phyloP scores from a whole-genome alignment of 1,140 invertebrate genomes.

The Hycleus cichorii region DNA sequence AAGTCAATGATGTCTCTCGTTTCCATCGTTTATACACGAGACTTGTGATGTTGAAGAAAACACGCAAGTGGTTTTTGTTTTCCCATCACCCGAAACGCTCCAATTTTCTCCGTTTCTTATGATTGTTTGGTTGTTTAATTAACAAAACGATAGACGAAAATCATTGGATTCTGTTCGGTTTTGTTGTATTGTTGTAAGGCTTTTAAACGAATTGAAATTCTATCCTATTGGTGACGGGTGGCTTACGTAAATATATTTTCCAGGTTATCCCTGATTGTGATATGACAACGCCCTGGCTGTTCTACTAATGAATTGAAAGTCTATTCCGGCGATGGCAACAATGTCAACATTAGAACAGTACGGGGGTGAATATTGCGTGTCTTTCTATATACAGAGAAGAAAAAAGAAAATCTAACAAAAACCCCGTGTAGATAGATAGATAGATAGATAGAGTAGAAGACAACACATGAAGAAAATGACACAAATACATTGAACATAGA shows the following conservation, averaged over 20 bases:
- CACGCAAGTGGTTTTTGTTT: no score
- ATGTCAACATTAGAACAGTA: slow-evolving; percentile 33
- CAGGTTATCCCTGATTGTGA: slow-evolving; percentile 29
- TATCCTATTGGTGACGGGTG: slow-evolving; percentile 9
- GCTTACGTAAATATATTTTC: slow-evolving; percentile 33
- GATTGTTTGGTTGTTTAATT: no score
- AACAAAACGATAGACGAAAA: no score
- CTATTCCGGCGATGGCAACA: slow-evolving; percentile 35
- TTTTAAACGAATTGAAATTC: slow-evolving; percentile 32
- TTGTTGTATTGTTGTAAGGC: background rate
- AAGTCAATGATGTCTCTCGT: no score
- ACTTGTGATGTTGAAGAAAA: no score
- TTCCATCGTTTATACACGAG: no score
- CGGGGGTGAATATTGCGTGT: slow-evolving; percentile 3
- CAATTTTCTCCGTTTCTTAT: no score
- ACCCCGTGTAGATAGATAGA: no score
- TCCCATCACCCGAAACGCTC: no score
- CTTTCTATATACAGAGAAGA: background rate
- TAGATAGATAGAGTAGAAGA: no score
- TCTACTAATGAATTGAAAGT: slow-evolving; percentile 39
- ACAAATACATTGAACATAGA: slow-evolving; percentile 19
- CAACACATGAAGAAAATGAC: no score
- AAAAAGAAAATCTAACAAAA: background rate
- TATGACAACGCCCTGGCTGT: slow-evolving; percentile 17
- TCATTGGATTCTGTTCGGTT: no score